Conservation (phyloP, 2,113 vertebrate species). For the Danionella cerebrum region DNA sequence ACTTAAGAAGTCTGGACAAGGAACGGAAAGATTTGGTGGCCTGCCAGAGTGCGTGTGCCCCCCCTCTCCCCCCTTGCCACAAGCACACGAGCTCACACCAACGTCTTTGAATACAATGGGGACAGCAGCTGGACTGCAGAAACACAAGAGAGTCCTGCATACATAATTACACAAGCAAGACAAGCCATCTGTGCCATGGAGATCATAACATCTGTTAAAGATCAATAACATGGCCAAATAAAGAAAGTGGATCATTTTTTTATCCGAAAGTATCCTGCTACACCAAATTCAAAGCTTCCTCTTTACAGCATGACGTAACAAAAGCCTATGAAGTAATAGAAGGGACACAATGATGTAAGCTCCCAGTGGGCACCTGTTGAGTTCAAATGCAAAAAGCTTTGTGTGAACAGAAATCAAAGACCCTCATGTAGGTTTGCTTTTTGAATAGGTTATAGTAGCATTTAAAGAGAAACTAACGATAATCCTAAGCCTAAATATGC, state of each 20-base stretch:
- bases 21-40: slow-evolving; percentile 12
- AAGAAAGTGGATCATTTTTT: background rate
- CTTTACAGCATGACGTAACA: background rate
- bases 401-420: background rate
- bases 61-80: background rate
- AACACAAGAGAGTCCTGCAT: slow-evolving; percentile 21
- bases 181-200: slow-evolving; percentile 43
- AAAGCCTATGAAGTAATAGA: background rate
- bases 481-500: too few species aligned
- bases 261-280: background rate
- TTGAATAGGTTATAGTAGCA: too few species aligned
- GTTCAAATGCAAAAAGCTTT: slow-evolving; percentile 24
- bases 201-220: slow-evolving; percentile 38
- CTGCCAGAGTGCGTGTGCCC: background rate
- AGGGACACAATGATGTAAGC: background rate
- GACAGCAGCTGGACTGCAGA: slow-evolving; percentile 44
- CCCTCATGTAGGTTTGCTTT: background rate
- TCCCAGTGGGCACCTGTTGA: slow-evolving; percentile 27
- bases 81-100: background rate
- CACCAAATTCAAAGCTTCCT: slow-evolving; percentile 8
- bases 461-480: too few species aligned
- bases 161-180: slow-evolving; percentile 30
- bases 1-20: slow-evolving; percentile 4
- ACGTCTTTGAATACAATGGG: slow-evolving; percentile 29
- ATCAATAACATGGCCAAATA: slow-evolving; percentile 39